Percentiles rank a stretch among this genome's conserved stretches.
phyloP scores from a whole-genome alignment of 2,113 vertebrate genomes.

The Seriola aureovittata region DNA sequence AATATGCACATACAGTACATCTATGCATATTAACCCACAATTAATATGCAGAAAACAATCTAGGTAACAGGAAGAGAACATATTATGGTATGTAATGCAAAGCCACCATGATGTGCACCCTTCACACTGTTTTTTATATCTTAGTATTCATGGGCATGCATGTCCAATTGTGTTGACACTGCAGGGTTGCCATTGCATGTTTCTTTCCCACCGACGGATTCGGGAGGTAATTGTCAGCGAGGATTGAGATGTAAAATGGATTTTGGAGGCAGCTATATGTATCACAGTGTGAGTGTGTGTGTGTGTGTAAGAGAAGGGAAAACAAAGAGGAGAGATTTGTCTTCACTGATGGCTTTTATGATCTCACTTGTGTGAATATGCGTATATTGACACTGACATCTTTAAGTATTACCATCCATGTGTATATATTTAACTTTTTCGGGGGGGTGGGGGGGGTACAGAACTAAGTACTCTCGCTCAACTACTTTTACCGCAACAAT shows the following conservation, averaged over 20 bases:
- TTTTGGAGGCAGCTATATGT: slow-evolving; percentile 47
- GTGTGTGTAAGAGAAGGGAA: background rate
- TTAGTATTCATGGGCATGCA: slow-evolving; percentile 75
- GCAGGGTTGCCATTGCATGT: slow-evolving; percentile 50
- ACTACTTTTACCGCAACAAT: background rate
- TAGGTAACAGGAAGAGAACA: slow-evolving; percentile 20
- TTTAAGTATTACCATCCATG: background rate
- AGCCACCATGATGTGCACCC: slow-evolving; percentile 7
- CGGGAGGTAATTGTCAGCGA: slow-evolving; percentile 52
- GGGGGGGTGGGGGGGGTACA: background rate
- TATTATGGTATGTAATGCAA: slow-evolving; percentile 15
- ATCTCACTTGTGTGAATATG: slow-evolving; percentile 29
- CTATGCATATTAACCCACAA: background rate
- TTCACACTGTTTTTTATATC: slow-evolving; percentile 29
- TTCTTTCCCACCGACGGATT: slow-evolving; percentile 39
- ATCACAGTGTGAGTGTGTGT: slow-evolving; percentile 9
- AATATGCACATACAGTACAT: background rate
- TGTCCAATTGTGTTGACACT: slow-evolving; percentile 68
- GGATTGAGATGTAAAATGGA: slow-evolving; percentile 60
- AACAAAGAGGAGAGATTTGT: slow-evolving; percentile 35
- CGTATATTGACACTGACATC: slow-evolving; percentile 29
- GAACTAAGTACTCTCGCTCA: slow-evolving; percentile 4
- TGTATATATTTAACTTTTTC: background rate
- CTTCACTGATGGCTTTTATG: slow-evolving; percentile 33
- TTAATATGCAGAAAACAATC: background rate